A percentile compares a stretch with the other conserved stretches of the same genome.
phyloP scores from a whole-genome alignment of 2,113 vertebrate species.

The Lynx canadensis region DNA sequence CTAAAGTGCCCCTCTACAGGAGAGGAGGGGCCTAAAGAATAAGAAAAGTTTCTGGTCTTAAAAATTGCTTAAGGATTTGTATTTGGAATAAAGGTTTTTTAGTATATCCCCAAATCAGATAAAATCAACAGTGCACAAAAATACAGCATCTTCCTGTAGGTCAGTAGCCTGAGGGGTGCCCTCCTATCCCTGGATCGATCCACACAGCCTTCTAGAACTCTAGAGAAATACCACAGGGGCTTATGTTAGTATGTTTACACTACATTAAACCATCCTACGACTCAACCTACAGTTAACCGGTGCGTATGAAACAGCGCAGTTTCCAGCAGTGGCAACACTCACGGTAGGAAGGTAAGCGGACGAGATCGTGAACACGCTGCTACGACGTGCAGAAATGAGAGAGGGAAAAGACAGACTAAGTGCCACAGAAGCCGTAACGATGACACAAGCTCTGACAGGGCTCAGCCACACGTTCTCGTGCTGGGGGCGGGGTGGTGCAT shows the following conservation, averaged over 20 bases:
- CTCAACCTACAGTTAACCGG: slow-evolving; percentile 16
- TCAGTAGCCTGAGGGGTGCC: not conserved
- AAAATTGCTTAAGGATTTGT: too few species aligned
- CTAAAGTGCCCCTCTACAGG: not conserved
- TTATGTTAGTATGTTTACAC: not conserved
- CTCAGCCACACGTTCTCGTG: not conserved
- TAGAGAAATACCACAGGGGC: too few species aligned
- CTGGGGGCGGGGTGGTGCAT: not conserved
- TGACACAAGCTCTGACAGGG: not conserved
- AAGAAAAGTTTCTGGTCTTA: not conserved
- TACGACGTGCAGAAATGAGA: not conserved
- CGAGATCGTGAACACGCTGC: not conserved
- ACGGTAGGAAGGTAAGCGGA: slow-evolving; percentile 7
- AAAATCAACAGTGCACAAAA: not conserved
- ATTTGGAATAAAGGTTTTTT: not conserved
- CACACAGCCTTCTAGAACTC: too few species aligned
- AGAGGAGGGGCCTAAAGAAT: not conserved
- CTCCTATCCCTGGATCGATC: too few species aligned
- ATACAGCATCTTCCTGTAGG: not conserved
- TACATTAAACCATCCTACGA: slow-evolving; percentile 31
- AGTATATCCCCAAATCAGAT: not conserved
- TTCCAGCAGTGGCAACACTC: slow-evolving; percentile 50
- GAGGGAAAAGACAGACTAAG: not conserved
- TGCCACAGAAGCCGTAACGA: not conserved
- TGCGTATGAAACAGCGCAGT: slow-evolving; percentile 46